Base-by-base conservation (phyloP, 2,113 vertebrate genomes). In the Gavialis gangeticus region DNA sequence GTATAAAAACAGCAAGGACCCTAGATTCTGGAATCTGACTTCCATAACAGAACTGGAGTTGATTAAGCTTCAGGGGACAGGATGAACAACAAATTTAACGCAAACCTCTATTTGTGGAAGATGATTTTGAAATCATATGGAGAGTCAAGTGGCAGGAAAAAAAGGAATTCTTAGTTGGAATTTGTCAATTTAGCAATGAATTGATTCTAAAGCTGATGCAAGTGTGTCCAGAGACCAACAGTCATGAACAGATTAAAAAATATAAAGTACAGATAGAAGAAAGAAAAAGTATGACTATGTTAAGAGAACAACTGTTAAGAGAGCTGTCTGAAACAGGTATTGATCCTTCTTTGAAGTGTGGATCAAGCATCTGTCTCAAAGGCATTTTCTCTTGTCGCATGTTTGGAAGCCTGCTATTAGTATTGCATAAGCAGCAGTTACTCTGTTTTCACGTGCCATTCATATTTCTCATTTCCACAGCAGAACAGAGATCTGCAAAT, bases 371-470 rank as follows among this genome's bases (percentile, higher is more conserved):
- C 30, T 79, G 75, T 75, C 85, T 78, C 90, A 73, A 7, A 2
- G 34, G 3, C 5, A 67, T n/a, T 80, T 67, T 13, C 80, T 77
- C 28, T 46, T 16, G 58, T 34, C 16, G 78, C 60, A 14, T 34
- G 10, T 55, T 79, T 37, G 62, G 63, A 84, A 94, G 67, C 30
- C 56, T 2, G 12, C 10, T n/a, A 19, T 4, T 56, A 87, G 30
- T 54, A 19, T 82, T 95, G 67, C 91, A 85, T 15, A 91, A 97
- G 92, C 88, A 82, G 73, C 83, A 15, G 59, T n/a, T 63, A 3
- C 54, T 63, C 84, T 12, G 73, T 82, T 84, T 76, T 76, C 83
- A 88, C 59, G 22, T 13, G 17, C 55, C 78, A 28, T 56, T 19
- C 56, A 77, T 37, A 62, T 76, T 87, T 79, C 13, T 73, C 46